Conservation (phyloP, 2,888 invertebrate species). For the Smittia aterrima region DNA sequence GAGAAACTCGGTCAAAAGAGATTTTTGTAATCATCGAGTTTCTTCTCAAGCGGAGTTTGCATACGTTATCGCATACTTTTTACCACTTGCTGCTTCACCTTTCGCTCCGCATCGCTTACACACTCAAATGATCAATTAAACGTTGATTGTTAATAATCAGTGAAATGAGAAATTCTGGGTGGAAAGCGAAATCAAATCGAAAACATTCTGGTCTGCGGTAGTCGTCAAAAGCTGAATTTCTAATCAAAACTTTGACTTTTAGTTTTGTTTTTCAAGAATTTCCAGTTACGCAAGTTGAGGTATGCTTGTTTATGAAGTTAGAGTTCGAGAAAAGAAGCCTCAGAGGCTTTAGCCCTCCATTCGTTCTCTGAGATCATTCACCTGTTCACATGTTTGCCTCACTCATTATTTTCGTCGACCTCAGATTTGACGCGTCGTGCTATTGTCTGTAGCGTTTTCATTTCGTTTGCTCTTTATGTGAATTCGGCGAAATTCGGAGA, state of each 20-base stretch:
- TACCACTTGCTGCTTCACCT: not conserved
- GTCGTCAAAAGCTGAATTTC: too few relatives aligned
- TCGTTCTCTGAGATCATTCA: not conserved
- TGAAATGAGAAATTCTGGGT: constrained; percentile 2
- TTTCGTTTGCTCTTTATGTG: not conserved
- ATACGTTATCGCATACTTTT: not conserved
- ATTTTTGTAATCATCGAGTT: constrained; percentile 31
- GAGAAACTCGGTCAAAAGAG: constrained; percentile 28
- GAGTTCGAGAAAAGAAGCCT: too few relatives aligned
- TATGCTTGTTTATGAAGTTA: not conserved
- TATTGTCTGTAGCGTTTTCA: not conserved
- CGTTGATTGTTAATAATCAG: not conserved
- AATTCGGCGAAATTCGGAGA: not conserved
- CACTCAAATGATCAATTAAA: not conserved
- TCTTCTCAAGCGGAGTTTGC: not conserved
- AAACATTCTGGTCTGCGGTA: too few relatives aligned
- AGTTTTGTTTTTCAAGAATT: not conserved
- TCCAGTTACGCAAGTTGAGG: not conserved
- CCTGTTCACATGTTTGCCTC: constrained; percentile 1
- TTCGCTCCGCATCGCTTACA: too few relatives aligned
- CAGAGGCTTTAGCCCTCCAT: too few relatives aligned
- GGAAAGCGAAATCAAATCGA: not conserved
- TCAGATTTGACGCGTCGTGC: not conserved
- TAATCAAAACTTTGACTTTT: too few relatives aligned
- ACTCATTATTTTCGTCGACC: not conserved